Conservation (phyloP, 1,140 invertebrate species). For the Rhopalosiphum maidis region DNA sequence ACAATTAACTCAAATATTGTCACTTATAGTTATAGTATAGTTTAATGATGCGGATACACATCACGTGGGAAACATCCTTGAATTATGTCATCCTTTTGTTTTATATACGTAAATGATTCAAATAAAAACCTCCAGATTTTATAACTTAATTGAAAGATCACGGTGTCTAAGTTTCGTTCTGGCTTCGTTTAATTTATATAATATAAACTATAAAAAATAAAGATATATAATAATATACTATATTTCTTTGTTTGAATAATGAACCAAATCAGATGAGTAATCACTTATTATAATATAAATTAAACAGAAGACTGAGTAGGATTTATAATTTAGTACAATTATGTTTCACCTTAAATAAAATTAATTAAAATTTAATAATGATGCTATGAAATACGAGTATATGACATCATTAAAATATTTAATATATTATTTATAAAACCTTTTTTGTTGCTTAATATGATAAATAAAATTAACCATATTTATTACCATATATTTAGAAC, state of each 20-base stretch:
- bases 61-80: slow-evolving; percentile 34
- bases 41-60: slow-evolving; percentile 27
- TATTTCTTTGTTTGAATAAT: neutral
- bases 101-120: neutral
- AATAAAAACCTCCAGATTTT: slow-evolving; percentile 29
- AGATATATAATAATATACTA: neutral
- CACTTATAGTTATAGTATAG: neutral
- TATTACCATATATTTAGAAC: neutral
- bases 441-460: neutral
- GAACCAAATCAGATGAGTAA: neutral
- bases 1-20: slow-evolving; percentile 39
- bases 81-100: slow-evolving; percentile 26
- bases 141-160: slow-evolving; percentile 10
- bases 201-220: neutral
- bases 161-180: neutral
- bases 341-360: neutral
- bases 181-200: neutral
- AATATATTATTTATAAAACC: neutral
- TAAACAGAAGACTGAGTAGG: neutral
- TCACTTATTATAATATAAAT: neutral
- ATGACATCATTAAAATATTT: neutral
- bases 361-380: neutral
- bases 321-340: neutral
- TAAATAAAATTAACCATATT: neutral
- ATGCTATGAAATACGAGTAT: neutral